These are phyloP conservation scores for Chalcis sispes DNA, from an alignment of 2,888 invertebrate genomes.

Conservation along the genomic window DNA sequence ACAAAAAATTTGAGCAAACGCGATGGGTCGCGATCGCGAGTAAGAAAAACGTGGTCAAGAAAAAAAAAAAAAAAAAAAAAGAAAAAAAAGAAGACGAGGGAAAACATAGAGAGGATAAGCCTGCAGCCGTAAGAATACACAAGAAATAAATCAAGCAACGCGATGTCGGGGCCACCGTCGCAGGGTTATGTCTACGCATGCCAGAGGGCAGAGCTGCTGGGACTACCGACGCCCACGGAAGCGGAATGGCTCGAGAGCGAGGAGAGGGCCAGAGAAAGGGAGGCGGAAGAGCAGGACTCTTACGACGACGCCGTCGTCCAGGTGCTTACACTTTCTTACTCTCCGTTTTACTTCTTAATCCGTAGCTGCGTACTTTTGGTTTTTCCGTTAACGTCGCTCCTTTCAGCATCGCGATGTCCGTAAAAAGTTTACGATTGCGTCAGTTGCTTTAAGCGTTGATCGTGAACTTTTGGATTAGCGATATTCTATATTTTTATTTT, in stretches of 20 bases:
- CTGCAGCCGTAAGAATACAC: neutral
- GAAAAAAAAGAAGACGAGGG: neutral
- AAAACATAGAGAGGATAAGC: neutral
- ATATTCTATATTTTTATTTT: too few species aligned
- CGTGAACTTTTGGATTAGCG: too few species aligned
- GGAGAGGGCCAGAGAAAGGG: slow-evolving; percentile 45
- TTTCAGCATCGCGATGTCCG: too few species aligned
- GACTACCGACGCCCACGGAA: slow-evolving; percentile 82
- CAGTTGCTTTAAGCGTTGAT: too few species aligned
- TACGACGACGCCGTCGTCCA: slow-evolving; percentile 63
- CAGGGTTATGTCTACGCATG: slow-evolving; percentile 84
- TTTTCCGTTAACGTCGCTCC: too few species aligned
- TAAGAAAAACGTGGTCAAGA: neutral
- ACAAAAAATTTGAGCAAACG: neutral
- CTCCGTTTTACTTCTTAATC: too few species aligned
- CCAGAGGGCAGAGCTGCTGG: slow-evolving; percentile 87
- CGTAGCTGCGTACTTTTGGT: too few species aligned
- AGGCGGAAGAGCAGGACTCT: slow-evolving; percentile 52
- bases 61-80: neutral
- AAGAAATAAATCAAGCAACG: too few species aligned
- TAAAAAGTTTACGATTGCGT: too few species aligned
- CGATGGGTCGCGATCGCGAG: too few species aligned
- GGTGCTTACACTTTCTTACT: too few species aligned
- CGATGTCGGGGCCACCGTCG: slow-evolving; percentile 8
- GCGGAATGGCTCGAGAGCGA: slow-evolving; percentile 78